Evolutionary conservation across 2,888 invertebrate genomes (phyloP).

Genomic region (Drosophila melanosoma): DNA sequence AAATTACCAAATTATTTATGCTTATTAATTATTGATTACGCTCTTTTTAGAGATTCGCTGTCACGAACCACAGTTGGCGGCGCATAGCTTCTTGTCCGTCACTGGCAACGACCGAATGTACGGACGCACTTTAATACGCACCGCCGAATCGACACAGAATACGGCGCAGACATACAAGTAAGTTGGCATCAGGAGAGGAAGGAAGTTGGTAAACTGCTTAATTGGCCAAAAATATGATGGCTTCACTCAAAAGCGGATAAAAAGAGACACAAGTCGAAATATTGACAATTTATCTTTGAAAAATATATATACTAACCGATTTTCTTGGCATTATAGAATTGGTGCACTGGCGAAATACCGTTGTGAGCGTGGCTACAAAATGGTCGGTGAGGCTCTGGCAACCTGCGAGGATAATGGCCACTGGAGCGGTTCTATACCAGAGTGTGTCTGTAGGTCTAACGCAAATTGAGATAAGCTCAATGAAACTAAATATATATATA

Average conservation of each 20-base stretch:
- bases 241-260: neutral
- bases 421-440: constrained; percentile 93
- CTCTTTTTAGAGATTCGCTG: constrained; percentile 91
- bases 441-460: constrained; percentile 91
- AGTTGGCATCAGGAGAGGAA: constrained; percentile 9
- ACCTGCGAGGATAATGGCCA: constrained; percentile 94
- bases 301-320: neutral
- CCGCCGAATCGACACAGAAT: constrained; percentile 88
- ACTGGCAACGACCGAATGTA: constrained; percentile 96
- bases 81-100: constrained; percentile 94
- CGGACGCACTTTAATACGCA: constrained; percentile 92
- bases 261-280: too few relatives aligned
- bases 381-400: constrained; percentile 92
- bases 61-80: constrained; percentile 92
- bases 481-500: neutral
- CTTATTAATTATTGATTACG: neutral
- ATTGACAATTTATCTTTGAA: neutral
- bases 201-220: neutral
- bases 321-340: constrained; percentile 85
- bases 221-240: neutral
- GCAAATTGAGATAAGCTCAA: neutral
- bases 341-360: constrained; percentile 94
- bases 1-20: neutral
- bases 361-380: constrained; percentile 95
- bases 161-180: constrained; percentile 91